Evolutionary conservation across 2,797 vertebrate genomes (phyloP).

Genomic region (Scolopax bukidnonensis): DNA sequence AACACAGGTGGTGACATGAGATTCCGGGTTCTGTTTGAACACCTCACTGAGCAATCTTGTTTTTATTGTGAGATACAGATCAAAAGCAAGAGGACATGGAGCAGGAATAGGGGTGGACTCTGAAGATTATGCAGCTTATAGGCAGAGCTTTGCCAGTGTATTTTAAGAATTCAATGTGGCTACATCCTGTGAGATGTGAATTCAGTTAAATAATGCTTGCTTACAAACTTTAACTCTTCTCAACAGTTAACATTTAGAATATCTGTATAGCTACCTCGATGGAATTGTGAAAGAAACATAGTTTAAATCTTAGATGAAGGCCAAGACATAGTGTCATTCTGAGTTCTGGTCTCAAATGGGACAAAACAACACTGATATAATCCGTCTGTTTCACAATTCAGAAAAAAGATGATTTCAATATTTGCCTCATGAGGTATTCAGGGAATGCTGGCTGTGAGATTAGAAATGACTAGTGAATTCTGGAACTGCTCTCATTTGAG

Average conservation of each 20-base stretch:
- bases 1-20: fast-evolving
- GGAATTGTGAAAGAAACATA: background rate
- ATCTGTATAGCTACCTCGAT: background rate
- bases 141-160: fast-evolving
- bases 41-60: background rate
- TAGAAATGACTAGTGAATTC: background rate
- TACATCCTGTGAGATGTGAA: background rate
- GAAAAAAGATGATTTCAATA: background rate
- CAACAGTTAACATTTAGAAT: background rate
- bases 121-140: background rate
- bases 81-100: background rate
- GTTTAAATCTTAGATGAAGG: background rate
- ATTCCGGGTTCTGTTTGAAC: background rate
- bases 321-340: background rate
- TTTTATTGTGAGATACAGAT: background rate
- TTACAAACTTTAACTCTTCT: background rate
- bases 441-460: background rate
- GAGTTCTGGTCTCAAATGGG: background rate
- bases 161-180: background rate
- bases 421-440: background rate
- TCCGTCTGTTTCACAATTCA: background rate
- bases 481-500: background rate
- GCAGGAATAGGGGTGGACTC: background rate
- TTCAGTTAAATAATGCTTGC: background rate
- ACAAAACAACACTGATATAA: background rate